Conservation (phyloP, 2,888 invertebrate species). For the Tipula unca region DNA sequence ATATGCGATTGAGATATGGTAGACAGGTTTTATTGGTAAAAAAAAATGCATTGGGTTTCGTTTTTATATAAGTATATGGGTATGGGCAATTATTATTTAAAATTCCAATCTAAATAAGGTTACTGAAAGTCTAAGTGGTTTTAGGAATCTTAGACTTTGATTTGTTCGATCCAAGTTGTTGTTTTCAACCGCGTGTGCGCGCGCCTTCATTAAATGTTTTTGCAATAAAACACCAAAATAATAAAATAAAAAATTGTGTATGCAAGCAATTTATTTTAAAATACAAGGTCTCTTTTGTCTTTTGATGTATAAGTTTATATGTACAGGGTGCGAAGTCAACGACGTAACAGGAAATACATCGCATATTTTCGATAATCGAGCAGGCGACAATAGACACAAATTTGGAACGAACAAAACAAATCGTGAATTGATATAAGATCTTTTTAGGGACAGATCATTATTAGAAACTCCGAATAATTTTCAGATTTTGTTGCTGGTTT, state of each 20-base stretch:
- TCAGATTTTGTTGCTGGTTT: too few relatives aligned
- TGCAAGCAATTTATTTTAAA: background rate
- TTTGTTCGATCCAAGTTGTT: background rate
- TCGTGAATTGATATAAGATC: background rate
- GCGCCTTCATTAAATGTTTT: background rate
- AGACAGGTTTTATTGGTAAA: background rate
- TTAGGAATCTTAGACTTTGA: background rate
- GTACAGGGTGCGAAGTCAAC: background rate
- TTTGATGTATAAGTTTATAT: background rate
- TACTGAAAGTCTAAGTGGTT: background rate
- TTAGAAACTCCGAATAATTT: too few relatives aligned
- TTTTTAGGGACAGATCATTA: too few relatives aligned
- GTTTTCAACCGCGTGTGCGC: background rate
- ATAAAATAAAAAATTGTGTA: background rate
- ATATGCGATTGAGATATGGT: background rate
- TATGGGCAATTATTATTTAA: background rate
- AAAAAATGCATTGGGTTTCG: background rate
- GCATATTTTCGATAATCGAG: background rate
- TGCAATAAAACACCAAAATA: background rate
- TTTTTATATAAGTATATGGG: background rate
- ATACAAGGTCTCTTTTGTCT: background rate
- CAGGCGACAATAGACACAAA: background rate
- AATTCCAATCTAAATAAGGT: background rate
- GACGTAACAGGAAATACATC: background rate
- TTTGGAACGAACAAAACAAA: background rate